Percentiles rank a stretch among this genome's conserved stretches.
Evolutionary conservation across 2,797 vertebrate species (phyloP).

Genomic region (Premnoplex brunnescens): DNA sequence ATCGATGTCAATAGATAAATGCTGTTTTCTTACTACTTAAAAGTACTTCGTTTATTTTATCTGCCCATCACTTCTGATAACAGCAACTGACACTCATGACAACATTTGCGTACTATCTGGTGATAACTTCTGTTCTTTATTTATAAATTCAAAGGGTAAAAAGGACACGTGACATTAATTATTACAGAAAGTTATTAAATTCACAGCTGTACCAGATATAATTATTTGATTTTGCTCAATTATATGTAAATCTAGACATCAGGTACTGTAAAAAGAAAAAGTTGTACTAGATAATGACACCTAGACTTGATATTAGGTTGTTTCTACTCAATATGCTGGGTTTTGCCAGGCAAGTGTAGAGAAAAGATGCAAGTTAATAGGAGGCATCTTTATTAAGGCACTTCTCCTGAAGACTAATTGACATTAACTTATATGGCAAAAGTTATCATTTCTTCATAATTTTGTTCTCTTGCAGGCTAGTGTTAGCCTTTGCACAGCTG

Average conservation of each 20-base stretch:
- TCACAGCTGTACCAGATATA: not conserved
- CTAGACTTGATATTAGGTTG: not conserved
- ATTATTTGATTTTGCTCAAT: not conserved
- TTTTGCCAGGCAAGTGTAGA: not conserved
- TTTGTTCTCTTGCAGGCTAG: not conserved
- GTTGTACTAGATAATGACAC: not conserved
- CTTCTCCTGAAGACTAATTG: not conserved
- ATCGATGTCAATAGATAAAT: not conserved
- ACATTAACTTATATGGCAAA: not conserved
- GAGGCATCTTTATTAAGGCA: not conserved
- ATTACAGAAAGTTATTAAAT: not conserved
- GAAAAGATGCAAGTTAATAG: not conserved
- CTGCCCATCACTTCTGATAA: not conserved
- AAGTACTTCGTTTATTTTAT: not conserved
- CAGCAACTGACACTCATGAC: not conserved
- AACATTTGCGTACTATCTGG: not conserved
- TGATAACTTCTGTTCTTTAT: not conserved
- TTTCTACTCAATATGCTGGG: not conserved
- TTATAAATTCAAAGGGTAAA: not conserved
- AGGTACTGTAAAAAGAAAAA: not conserved
- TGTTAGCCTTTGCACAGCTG: not conserved
- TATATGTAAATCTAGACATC: not conserved
- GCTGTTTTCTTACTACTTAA: not conserved
- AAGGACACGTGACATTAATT: not conserved
- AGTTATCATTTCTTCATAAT: not conserved